Percentiles rank a stretch among this genome's conserved stretches.
Evolutionary conservation across 2,113 vertebrate genomes (phyloP).

Genomic region (Odontophorus gujanensis): DNA sequence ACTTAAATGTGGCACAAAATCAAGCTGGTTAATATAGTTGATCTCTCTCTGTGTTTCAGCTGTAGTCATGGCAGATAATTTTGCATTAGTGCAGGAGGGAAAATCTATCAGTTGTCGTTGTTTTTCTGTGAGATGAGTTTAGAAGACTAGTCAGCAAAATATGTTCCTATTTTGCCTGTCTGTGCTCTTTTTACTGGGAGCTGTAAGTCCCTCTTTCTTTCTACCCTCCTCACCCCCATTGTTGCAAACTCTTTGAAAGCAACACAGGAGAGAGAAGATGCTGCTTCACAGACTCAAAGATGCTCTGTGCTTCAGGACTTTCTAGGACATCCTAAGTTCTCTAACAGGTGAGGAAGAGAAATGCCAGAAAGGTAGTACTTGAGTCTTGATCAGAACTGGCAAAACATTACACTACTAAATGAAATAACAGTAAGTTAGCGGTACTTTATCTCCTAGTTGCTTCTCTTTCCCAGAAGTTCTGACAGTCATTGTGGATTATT

Average conservation of each 20-base stretch:
- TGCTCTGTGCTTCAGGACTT: background rate
- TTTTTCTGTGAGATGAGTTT: background rate
- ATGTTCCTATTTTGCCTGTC: background rate
- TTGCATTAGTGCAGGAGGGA: background rate
- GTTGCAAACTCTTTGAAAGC: background rate
- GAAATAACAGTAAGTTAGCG: background rate
- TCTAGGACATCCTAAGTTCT: background rate
- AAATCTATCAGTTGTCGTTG: background rate
- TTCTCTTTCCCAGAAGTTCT: background rate
- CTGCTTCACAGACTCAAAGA: background rate
- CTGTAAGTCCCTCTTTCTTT: background rate
- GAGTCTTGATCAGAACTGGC: background rate
- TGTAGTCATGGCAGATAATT: background rate
- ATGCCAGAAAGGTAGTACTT: background rate
- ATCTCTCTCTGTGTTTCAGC: background rate
- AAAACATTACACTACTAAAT: background rate
- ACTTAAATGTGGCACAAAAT: background rate
- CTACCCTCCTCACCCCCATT: background rate
- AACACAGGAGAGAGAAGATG: fast-evolving
- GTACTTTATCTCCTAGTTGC: background rate
- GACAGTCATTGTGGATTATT: background rate
- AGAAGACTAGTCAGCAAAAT: background rate
- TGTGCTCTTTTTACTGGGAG: background rate
- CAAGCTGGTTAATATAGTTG: background rate
- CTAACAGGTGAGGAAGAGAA: background rate